Percentiles rank a stretch among this genome's conserved stretches.
phyloP scores from a whole-genome alignment of 2,888 invertebrate species.

The Amiota minor region DNA sequence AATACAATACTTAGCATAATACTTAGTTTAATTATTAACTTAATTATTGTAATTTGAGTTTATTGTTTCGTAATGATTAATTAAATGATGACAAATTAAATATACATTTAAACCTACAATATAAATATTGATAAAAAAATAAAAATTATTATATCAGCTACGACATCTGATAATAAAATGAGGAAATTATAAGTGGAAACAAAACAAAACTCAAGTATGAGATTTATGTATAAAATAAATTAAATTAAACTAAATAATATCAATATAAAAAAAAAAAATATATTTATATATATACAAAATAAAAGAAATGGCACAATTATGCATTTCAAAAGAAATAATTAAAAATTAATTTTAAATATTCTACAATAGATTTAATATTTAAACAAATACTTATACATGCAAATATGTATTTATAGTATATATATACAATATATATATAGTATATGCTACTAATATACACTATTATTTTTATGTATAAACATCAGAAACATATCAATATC shows the following conservation, averaged over 20 bases:
- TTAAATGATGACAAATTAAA: not conserved
- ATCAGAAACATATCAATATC: conserved; percentile 73
- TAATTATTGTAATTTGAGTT: conserved; percentile 40
- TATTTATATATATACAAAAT: conserved; percentile 48
- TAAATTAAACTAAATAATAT: conserved; percentile 36
- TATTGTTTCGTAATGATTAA: conserved; percentile 20
- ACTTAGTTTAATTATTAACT: conserved; percentile 42
- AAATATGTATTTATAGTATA: conserved; percentile 1
- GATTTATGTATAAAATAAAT: conserved; percentile 54
- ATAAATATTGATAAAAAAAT: conserved; percentile 29
- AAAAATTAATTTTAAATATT: conserved; percentile 37
- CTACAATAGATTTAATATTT: conserved; percentile 30
- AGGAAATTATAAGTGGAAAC: conserved; percentile 55
- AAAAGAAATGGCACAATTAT: conserved; percentile 36
- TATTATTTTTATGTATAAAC: conserved; percentile 69
- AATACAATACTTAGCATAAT: not conserved
- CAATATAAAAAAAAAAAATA: conserved; percentile 27
- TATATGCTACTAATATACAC: too few relatives aligned
- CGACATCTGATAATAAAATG: conserved; percentile 73
- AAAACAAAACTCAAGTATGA: conserved; percentile 50
- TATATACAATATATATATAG: too few relatives aligned
- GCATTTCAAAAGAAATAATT: conserved; percentile 32
- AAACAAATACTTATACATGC: not conserved
- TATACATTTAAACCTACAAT: conserved; percentile 9
- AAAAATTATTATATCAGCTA: conserved; percentile 70